phyloP scores from a whole-genome alignment of 1,140 invertebrate genomes.

The Trachymyrmex cornetzi region DNA sequence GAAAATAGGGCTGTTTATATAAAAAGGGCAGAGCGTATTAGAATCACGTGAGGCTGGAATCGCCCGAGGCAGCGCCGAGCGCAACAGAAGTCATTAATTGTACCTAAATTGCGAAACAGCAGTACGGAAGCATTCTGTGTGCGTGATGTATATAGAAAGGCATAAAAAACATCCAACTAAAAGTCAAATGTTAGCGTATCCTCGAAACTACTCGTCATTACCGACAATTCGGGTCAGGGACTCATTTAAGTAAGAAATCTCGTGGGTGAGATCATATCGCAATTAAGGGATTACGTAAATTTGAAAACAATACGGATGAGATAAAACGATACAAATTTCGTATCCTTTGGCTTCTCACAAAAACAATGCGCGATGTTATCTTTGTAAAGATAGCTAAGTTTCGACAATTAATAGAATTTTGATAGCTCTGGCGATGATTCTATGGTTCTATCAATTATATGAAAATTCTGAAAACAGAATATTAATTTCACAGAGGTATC shows the following conservation, averaged over 20 bases:
- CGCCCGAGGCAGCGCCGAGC: conserved; percentile 9
- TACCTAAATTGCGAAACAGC: conserved; percentile 19
- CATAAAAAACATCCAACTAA: not conserved
- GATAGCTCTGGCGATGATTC: not conserved
- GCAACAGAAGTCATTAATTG: conserved; percentile 51
- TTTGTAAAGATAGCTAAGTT: not conserved
- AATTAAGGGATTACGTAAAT: conserved; percentile 25
- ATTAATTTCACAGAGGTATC: not conserved
- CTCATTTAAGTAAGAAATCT: not conserved
- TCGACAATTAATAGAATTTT: not conserved
- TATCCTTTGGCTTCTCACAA: not conserved
- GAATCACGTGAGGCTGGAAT: conserved; percentile 43
- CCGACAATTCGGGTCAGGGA: not conserved
- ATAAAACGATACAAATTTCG: not conserved
- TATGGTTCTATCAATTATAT: conserved; percentile 5
- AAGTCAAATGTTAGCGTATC: conserved; percentile 2
- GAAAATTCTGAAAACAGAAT: not conserved
- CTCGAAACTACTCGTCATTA: not conserved
- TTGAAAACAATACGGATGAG: not conserved
- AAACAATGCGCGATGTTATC: not conserved
- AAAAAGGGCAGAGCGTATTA: conserved; percentile 45
- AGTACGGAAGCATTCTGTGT: conserved; percentile 12
- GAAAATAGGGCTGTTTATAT: conserved; percentile 23
- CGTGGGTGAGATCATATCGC: not conserved
- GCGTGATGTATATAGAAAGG: not conserved